Evolutionary conservation across 2,888 invertebrate genomes (phyloP), one percentile per base, ranked within the genome.

Genomic region (Archaeoteleia sp.): DNA sequence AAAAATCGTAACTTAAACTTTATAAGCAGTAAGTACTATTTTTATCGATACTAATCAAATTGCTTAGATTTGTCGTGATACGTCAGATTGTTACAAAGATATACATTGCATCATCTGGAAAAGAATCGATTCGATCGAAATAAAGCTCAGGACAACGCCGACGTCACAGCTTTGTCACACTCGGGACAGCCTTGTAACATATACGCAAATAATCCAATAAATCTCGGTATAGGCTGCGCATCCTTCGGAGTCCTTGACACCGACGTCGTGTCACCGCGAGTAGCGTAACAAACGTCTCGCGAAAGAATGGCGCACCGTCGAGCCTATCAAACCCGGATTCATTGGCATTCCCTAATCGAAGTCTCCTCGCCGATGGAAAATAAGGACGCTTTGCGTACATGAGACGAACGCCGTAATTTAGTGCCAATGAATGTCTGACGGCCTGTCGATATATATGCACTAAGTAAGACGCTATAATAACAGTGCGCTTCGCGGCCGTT

Each of bases 201-300:
- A 82, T 82, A 80, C 78, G 76, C 78, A 78, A 79, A 81, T 79
- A 81, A 81, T 75, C 82, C 78, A 77, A 82, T 82, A 82, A 82
- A 82, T 82, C 80, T 80, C 67, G 67, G 67, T 74, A 48, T 27
- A 37, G 15, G 54, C 71, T 74, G 74, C 73, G 78, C 79, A 80
- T 82, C 80, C 78, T 79, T 72, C 63, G 48, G 6, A 55, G 73
- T 72, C 81, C 81, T 81, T 80, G 81, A 80, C 79, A 78, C 74
- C 78, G 70, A 70, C 70, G 70, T 70, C 65, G 73, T 75, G 76
- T 76, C 73, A 74, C 49, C 65, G 68, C 25, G 48, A 35, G 43
- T 40, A 13, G 40, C 17, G 30, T 48, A 55, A 62, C 54, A 30
- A 29, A 34, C 39, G 46, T 30, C 17, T 29, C 32, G 35, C 15